Base-by-base conservation (phyloP, 1,140 invertebrate genomes). In the Drosophila prosaltans region DNA sequence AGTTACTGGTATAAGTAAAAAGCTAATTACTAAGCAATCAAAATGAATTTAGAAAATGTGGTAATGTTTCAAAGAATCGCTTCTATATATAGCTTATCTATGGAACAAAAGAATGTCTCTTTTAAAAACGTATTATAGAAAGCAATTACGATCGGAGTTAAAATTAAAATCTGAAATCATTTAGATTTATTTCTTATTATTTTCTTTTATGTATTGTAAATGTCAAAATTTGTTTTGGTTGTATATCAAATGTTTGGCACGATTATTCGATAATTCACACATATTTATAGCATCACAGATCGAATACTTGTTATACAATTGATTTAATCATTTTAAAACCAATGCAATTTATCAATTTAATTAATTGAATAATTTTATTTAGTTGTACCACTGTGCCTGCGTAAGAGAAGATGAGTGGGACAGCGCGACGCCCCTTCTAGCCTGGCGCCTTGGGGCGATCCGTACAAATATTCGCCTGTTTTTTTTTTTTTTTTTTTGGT, bases 341-440 rank as follows among this genome's bases (percentile, higher is more conserved):
- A 26, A 70, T 64, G 40, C 63, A 61, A 78, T 68, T 78, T 72
- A 72, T 78, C 75, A 78, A 78, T 78, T 67, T 21, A 72, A 36
- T 51, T 63, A 78, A 78, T 78, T 78, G 59, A 72, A 55, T 9
- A 32, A 48, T 41, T 62, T 40, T 26, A 40, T 24, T 65, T 36
- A 28, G 8, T 10, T 51, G 63, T 39, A 11, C 60, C 84, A 86
- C 84, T 80, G 83, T 86, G 83, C 80, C 54, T 69, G 72, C 84
- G 73, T 72, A 83, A 78, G 70, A 89, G 59, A 74, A 57, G 48
- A 66, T 70, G 64, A 73, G 41, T 73, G 57, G 57, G 69, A 61
- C 40, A 41, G 39, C 68, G 58, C 66, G 57, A 41, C 45, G 60
- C 67, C 59, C 64, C 48, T 78, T 67, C 58, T 64, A 30, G 45